A percentile compares a stretch with the other conserved stretches of the same genome.
Evolutionary conservation across 2,113 vertebrate genomes (phyloP).

Genomic region (Apodemus sylvaticus): DNA sequence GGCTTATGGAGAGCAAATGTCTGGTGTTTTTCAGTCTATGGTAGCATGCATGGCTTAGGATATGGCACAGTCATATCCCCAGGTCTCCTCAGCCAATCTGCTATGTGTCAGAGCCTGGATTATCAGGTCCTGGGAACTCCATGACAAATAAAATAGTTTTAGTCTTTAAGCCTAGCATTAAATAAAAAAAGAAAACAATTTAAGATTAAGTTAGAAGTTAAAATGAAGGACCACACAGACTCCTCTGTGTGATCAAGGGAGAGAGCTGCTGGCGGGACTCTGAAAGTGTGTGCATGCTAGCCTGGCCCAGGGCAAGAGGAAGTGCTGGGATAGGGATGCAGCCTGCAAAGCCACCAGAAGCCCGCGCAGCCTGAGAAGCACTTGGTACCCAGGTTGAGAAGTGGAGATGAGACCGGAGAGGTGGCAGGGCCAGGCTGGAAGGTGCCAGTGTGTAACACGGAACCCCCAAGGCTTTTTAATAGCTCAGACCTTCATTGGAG

Average conservation of each 20-base stretch:
- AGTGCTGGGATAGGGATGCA: too few species aligned
- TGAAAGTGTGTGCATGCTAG: neutral
- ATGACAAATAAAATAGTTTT: neutral
- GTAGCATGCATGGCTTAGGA: neutral
- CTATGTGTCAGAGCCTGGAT: neutral
- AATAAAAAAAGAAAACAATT: neutral
- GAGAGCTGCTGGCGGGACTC: neutral
- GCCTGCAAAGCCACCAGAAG: accelerated
- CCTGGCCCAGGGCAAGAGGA: neutral
- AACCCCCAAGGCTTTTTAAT: neutral
- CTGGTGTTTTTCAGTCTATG: neutral
- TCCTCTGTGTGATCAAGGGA: neutral
- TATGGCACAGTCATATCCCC: neutral
- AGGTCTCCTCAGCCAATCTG: neutral
- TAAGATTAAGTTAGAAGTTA: neutral
- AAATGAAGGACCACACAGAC: neutral
- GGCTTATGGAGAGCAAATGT: neutral
- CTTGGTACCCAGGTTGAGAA: accelerated
- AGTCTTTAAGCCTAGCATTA: neutral
- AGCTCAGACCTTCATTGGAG: neutral
- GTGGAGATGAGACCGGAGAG: neutral
- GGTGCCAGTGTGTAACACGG: neutral
- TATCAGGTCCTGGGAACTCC: neutral
- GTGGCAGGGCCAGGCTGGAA: neutral
- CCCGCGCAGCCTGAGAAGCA: accelerated